Conservation (phyloP, 2,888 invertebrate genomes). For the Hirtodrosophila cameraria region DNA sequence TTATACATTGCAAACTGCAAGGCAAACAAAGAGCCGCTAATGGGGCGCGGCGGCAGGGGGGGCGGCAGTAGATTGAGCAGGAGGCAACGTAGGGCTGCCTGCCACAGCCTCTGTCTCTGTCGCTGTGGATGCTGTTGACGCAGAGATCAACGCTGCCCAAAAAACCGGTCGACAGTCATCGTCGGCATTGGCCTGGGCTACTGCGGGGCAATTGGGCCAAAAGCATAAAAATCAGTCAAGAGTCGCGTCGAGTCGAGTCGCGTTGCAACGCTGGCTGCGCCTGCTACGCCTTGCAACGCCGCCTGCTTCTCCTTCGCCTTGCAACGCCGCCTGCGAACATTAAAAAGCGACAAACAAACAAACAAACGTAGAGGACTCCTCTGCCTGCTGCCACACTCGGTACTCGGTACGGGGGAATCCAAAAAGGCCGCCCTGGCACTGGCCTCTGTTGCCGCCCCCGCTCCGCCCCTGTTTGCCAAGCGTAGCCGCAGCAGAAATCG, state of each 20-base stretch:
- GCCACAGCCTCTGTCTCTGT: too few relatives aligned
- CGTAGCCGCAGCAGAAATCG: conserved; percentile 68
- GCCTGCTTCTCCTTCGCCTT: conserved; percentile 1
- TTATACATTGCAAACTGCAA: conserved; percentile 63
- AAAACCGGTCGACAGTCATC: conserved; percentile 40
- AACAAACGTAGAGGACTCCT: conserved; percentile 62
- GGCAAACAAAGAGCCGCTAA: conserved; percentile 75
- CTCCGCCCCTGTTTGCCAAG: conserved; percentile 37
- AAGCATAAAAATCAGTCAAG: conserved; percentile 80
- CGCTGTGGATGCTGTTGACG: background rate
- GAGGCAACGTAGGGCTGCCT: conserved; percentile 3
- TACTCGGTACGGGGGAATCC: background rate
- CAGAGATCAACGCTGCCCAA: conserved; percentile 40
- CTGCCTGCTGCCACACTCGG: conserved; percentile 21
- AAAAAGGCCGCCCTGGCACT: conserved; percentile 11
- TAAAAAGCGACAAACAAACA: conserved; percentile 80
- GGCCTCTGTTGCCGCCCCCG: too few relatives aligned
- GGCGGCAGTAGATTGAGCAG: too few relatives aligned
- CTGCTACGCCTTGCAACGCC: too few relatives aligned
- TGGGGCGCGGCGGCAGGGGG: conserved; percentile 38
- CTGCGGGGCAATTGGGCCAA: conserved; percentile 78
- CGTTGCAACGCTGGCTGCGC: conserved; percentile 5
- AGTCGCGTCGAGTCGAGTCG: conserved; percentile 58
- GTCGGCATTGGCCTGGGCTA: conserved; percentile 60
- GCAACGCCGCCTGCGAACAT: conserved; percentile 62